A percentile compares a stretch with the other conserved stretches of the same genome.
These are phyloP conservation scores for Gorsachius goisagi DNA, from an alignment of 2,113 vertebrate genomes.

Conservation along the genomic window DNA sequence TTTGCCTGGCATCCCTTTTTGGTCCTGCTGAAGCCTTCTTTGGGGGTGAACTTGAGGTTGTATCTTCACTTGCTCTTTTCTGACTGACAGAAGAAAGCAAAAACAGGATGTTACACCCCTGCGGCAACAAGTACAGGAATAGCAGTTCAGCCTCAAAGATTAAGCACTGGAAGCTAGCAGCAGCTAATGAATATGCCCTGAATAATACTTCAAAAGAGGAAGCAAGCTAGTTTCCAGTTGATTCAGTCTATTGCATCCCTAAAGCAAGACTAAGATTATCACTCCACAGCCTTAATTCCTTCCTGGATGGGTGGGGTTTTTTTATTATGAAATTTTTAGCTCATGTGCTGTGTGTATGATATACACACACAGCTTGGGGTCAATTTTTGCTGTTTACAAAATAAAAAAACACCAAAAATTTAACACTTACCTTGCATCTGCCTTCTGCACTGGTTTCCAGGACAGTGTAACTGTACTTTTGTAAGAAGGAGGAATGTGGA, in stretches of 20 bases:
- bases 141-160: not conserved
- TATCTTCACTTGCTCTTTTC: conserved; percentile 88
- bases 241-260: not conserved
- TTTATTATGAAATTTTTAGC: not conserved
- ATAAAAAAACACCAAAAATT: not conserved
- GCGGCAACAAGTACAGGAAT: not conserved
- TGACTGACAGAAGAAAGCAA: conserved; percentile 74
- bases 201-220: not conserved
- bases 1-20: conserved; percentile 93
- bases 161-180: not conserved
- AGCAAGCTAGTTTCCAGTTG: not conserved
- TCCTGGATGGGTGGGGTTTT: not conserved
- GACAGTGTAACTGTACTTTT: conserved; percentile 97
- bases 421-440: conserved; percentile 79
- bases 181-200: not conserved
- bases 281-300: not conserved
- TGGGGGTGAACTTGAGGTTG: conserved; percentile 77
- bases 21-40: conserved; percentile 89
- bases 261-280: not conserved
- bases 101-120: not conserved
- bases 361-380: not conserved
- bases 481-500: conserved; percentile 98
- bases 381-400: no score
- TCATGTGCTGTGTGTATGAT: not conserved
- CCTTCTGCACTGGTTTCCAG: conserved; percentile 97